A percentile compares a stretch with the other conserved stretches of the same genome.
phyloP scores from a whole-genome alignment of 2,113 vertebrate genomes.

The Ceyx margarethae region DNA sequence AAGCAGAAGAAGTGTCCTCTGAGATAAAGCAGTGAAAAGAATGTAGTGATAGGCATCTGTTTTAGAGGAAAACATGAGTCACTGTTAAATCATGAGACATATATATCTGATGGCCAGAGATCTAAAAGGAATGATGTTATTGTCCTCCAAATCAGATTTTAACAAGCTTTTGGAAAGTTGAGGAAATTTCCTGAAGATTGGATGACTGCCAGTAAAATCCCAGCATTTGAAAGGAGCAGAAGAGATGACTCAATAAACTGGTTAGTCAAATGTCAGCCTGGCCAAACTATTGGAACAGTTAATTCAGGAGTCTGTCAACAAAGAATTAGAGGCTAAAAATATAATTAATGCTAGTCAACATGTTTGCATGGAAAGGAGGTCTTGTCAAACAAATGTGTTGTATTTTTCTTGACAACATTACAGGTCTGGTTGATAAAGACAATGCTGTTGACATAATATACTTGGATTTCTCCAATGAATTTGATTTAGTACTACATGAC shows the following conservation, averaged over 20 bases:
- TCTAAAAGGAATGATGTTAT: not conserved
- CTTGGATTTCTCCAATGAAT: not conserved
- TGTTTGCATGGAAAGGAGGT: not conserved
- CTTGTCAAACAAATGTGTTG: not conserved
- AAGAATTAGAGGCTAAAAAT: not conserved
- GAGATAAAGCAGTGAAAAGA: not conserved
- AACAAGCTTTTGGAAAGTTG: not conserved
- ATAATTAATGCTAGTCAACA: not conserved
- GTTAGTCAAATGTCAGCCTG: not conserved
- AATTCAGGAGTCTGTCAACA: not conserved
- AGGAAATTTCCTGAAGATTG: not conserved
- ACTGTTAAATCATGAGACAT: not conserved
- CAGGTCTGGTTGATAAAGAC: not conserved
- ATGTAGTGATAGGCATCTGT: not conserved
- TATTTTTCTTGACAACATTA: not conserved
- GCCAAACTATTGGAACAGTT: not conserved
- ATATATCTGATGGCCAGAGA: not conserved
- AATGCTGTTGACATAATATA: not conserved
- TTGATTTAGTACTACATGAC: not conserved
- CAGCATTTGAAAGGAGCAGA: not conserved
- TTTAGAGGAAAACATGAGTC: not conserved
- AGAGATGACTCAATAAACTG: not conserved
- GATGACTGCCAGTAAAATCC: not conserved
- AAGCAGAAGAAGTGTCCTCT: not conserved
- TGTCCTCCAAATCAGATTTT: not conserved